phyloP scores from a whole-genome alignment of 2,113 vertebrate genomes.

The Perca flavescens region DNA sequence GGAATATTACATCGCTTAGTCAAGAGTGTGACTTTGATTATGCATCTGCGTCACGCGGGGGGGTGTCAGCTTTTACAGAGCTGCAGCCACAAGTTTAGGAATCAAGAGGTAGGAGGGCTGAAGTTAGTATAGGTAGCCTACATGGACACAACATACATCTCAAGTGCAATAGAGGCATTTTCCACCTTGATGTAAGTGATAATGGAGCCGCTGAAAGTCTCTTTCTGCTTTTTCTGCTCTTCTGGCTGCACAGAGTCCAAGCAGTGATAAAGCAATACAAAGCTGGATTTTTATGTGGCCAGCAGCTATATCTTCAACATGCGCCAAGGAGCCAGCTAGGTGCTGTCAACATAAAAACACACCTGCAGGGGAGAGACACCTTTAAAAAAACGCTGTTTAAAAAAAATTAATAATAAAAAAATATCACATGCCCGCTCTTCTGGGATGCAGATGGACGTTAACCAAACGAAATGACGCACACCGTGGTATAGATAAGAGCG shows the following conservation, averaged over 20 bases:
- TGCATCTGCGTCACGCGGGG: not conserved
- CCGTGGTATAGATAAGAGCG: not conserved
- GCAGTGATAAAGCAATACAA: too few species aligned
- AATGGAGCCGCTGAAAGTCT: not conserved
- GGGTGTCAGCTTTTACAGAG: not conserved
- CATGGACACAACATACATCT: too few species aligned
- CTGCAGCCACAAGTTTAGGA: too few species aligned
- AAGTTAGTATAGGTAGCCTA: not conserved
- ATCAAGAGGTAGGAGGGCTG: not conserved
- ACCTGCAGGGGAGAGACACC: slow-evolving; percentile 14
- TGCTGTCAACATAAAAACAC: slow-evolving; percentile 40
- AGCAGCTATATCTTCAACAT: not conserved
- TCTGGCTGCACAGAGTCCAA: too few species aligned
- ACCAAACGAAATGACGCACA: not conserved
- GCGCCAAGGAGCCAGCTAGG: not conserved
- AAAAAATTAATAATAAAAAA: too few species aligned
- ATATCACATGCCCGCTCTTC: not conserved
- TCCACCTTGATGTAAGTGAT: not conserved
- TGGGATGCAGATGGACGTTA: not conserved
- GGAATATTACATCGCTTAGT: slow-evolving; percentile 48
- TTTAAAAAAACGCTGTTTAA: not conserved
- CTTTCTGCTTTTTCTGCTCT: not conserved
- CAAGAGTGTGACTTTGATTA: not conserved
- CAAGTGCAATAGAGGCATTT: slow-evolving; percentile 2
- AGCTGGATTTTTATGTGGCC: not conserved